Conservation (phyloP, 2,113 vertebrate genomes). For the Paramisgurnus dabryanus region DNA sequence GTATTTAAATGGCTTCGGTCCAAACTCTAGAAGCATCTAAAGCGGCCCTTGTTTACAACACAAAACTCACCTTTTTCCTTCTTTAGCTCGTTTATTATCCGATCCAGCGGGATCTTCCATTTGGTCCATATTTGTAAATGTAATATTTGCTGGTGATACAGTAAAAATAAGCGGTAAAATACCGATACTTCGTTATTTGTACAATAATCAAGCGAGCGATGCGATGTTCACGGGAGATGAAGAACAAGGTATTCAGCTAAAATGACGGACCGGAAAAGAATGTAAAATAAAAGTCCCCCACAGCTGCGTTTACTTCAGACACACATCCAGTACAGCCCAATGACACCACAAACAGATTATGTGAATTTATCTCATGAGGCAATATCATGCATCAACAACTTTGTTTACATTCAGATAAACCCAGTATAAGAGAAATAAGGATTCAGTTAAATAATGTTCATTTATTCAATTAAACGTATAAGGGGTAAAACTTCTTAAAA, state of each 20-base stretch:
- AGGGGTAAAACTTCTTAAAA: too few species aligned
- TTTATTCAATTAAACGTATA: too few species aligned
- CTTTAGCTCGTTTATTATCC: slow-evolving; percentile 40
- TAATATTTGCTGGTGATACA: background rate
- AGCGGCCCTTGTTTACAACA: slow-evolving; percentile 36
- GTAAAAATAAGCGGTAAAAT: background rate
- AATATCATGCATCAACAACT: background rate
- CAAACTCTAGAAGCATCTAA: background rate
- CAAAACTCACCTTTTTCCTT: slow-evolving; percentile 18
- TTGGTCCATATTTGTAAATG: slow-evolving; percentile 29
- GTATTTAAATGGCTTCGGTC: background rate
- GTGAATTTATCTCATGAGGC: background rate
- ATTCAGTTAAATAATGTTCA: too few species aligned
- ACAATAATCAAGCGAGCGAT: background rate
- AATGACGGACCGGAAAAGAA: slow-evolving; percentile 28
- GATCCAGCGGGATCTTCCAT: slow-evolving; percentile 30
- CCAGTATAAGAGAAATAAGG: too few species aligned
- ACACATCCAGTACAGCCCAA: slow-evolving; percentile 5
- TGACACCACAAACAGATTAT: background rate
- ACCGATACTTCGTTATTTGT: background rate
- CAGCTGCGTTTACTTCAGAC: background rate
- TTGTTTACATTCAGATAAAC: background rate
- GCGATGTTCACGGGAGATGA: background rate
- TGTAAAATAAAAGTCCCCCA: slow-evolving; percentile 11
- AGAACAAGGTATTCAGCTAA: slow-evolving; percentile 6